A percentile compares a stretch with the other conserved stretches of the same genome.
Evolutionary conservation across 2,797 vertebrate genomes (phyloP).

Genomic region (Pristis pectinata): DNA sequence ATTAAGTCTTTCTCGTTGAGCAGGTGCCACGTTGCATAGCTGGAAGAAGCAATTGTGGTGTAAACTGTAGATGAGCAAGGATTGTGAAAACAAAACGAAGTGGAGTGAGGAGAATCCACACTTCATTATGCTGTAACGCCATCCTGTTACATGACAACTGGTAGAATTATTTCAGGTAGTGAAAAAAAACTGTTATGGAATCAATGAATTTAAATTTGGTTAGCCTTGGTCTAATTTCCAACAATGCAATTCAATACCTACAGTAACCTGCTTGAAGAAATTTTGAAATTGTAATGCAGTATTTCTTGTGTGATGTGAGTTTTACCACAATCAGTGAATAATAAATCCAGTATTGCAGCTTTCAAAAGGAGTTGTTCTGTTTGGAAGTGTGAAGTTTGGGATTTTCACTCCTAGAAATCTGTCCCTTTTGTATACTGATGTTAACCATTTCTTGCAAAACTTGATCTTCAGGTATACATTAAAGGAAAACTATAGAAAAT

Average conservation of each 20-base stretch:
- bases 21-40: slow-evolving; percentile 8
- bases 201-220: background rate
- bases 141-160: background rate
- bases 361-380: slow-evolving; percentile 36
- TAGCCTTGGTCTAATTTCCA: slow-evolving; percentile 18
- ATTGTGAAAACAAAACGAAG: background rate
- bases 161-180: slow-evolving; percentile 4
- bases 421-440: background rate
- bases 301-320: slow-evolving; percentile 36
- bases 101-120: background rate
- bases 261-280: slow-evolving; percentile 17
- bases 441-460: slow-evolving; percentile 11
- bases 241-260: background rate
- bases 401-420: slow-evolving; percentile 25
- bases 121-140: slow-evolving; percentile 4
- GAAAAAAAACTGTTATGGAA: background rate
- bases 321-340: slow-evolving; percentile 31
- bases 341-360: slow-evolving; percentile 34
- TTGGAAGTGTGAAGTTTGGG: slow-evolving; percentile 35
- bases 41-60: background rate
- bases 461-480: slow-evolving; percentile 15
- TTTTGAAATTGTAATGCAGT: slow-evolving; percentile 34
- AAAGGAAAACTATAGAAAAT: background rate
- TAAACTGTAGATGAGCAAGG: background rate
- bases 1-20: slow-evolving; percentile 7